Evolutionary conservation across 2,797 vertebrate genomes (phyloP).

Genomic region (Chrosomus eos): DNA sequence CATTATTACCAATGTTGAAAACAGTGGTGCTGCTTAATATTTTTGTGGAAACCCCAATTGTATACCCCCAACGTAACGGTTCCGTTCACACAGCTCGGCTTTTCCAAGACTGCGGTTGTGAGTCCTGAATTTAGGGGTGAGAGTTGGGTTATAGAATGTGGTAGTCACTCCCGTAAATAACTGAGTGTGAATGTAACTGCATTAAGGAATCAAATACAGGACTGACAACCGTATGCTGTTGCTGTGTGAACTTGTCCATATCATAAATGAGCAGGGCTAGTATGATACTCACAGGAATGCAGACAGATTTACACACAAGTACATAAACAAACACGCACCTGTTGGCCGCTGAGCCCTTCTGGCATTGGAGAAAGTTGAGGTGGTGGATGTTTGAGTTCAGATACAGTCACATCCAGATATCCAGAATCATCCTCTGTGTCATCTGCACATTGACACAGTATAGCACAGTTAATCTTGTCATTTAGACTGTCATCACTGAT

Average conservation of each 20-base stretch:
- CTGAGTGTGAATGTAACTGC: not conserved
- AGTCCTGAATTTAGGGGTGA: not conserved
- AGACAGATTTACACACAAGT: not conserved
- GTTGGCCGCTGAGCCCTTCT: conserved; percentile 85
- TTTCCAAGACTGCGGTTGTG: not conserved
- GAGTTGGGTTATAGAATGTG: not conserved
- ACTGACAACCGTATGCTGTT: not conserved
- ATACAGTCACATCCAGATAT: conserved; percentile 77
- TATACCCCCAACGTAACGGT: not conserved
- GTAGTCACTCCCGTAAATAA: not conserved
- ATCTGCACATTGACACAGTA: conserved; percentile 59
- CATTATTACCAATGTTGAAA: not conserved
- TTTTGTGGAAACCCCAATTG: not conserved
- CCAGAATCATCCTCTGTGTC: conserved; percentile 72
- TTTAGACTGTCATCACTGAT: not conserved
- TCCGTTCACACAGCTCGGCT: not conserved
- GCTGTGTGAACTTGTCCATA: not conserved
- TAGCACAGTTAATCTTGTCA: not conserved
- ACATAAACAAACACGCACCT: conserved; percentile 70
- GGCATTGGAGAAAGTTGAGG: conserved; percentile 88
- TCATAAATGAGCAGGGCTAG: not conserved
- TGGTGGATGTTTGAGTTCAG: conserved; percentile 83
- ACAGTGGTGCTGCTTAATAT: not conserved
- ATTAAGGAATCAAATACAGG: not conserved
- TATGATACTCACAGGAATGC: not conserved